phyloP scores from a whole-genome alignment of 2,113 vertebrate genomes.

The Hypanus sabinus region DNA sequence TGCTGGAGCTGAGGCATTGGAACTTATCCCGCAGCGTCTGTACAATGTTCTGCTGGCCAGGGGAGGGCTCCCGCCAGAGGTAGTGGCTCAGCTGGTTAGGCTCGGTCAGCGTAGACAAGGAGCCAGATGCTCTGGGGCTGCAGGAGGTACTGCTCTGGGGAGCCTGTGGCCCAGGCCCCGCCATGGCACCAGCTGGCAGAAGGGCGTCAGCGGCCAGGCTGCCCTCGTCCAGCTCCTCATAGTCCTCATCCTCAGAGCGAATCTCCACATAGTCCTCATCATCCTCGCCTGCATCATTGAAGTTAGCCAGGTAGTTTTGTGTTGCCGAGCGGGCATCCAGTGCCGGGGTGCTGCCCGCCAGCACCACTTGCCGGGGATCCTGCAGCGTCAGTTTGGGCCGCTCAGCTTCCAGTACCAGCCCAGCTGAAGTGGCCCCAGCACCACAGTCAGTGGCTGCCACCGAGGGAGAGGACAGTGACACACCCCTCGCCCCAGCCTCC shows the following conservation, averaged over 20 bases:
- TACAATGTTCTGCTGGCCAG: conserved; percentile 81
- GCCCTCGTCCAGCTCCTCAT: conserved; percentile 17
- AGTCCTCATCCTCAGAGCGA: conserved; percentile 83
- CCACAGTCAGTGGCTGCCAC: conserved; percentile 53
- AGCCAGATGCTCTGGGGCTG: conserved; percentile 53
- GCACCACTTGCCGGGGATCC: conserved; percentile 83
- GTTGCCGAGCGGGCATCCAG: conserved; percentile 73
- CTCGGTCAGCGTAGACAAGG: conserved; percentile 54
- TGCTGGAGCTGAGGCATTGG: conserved; percentile 95
- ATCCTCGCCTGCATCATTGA: conserved; percentile 78
- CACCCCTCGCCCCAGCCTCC: conserved; percentile 53
- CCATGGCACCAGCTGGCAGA: not conserved
- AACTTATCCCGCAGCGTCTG: conserved; percentile 93
- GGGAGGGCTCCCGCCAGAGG: conserved; percentile 76
- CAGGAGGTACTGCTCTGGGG: conserved; percentile 52
- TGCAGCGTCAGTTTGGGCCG: conserved; percentile 61
- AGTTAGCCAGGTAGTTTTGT: conserved; percentile 88
- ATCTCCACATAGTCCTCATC: conserved; percentile 94
- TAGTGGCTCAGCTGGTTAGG: conserved; percentile 76
- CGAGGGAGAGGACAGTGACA: conserved; percentile 68
- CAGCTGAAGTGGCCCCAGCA: not conserved
- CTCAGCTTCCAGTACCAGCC: too few species aligned
- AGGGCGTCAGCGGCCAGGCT: too few species aligned
- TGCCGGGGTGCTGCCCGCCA: conserved; percentile 66
- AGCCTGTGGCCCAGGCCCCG: conserved; percentile 41